phyloP scores from a whole-genome alignment of 1,140 invertebrate genomes.

The Melitaea cinxia region DNA sequence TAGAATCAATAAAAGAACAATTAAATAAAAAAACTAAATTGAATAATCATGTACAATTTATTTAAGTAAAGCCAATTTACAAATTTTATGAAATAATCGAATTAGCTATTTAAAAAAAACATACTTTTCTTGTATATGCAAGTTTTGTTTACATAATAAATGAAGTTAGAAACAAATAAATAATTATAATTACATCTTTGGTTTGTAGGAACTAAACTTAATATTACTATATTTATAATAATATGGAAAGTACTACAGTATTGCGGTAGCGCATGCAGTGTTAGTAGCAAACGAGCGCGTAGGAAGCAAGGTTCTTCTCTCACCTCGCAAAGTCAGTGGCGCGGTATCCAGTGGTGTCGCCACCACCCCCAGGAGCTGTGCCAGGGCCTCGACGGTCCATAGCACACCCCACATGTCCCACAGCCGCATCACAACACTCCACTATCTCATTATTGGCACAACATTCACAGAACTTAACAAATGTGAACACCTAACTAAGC shows the following conservation, averaged over 20 bases:
- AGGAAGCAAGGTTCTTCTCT: slow-evolving; percentile 65
- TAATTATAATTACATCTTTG: neutral
- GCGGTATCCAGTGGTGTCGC: slow-evolving; percentile 69
- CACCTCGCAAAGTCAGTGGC: slow-evolving; percentile 64
- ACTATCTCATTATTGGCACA: slow-evolving; percentile 81
- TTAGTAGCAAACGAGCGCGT: slow-evolving; percentile 49
- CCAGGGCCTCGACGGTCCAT: slow-evolving; percentile 67
- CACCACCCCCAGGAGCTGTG: slow-evolving; percentile 56
- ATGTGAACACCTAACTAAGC: slow-evolving; percentile 77
- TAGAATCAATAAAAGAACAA: too few species aligned
- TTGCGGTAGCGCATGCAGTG: slow-evolving; percentile 50
- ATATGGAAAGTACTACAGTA: slow-evolving; percentile 13
- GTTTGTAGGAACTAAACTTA: neutral
- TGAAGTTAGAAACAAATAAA: neutral
- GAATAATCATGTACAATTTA: too few species aligned
- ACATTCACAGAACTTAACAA: slow-evolving; percentile 78
- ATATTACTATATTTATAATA: neutral
- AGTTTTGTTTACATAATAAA: too few species aligned
- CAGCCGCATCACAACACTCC: slow-evolving; percentile 79
- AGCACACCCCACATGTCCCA: slow-evolving; percentile 79
- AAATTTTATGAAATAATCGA: too few species aligned
- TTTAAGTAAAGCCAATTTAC: too few species aligned
- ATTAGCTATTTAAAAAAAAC: too few species aligned
- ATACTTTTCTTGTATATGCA: too few species aligned
- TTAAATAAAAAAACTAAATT: too few species aligned